These are phyloP conservation scores for Drosophila anomelani DNA, from an alignment of 2,888 invertebrate genomes.

Conservation along the genomic window DNA sequence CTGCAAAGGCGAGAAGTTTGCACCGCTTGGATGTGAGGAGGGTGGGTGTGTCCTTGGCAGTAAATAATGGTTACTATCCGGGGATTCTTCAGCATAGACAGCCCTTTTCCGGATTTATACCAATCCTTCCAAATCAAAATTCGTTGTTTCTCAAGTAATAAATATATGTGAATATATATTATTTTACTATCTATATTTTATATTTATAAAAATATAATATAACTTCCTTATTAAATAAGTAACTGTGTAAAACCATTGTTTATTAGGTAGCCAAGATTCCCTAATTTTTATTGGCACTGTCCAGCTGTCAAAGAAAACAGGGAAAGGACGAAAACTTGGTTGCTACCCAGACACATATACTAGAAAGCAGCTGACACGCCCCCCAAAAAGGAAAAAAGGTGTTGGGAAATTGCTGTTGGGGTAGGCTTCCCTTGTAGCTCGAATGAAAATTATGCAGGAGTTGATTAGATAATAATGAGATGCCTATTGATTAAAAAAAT, in stretches of 20 bases:
- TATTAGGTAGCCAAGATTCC: neutral
- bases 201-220: neutral
- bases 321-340: conserved; percentile 40
- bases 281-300: neutral
- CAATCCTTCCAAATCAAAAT: neutral
- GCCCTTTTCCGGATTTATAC: conserved; percentile 19
- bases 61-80: conserved; percentile 58
- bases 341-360: conserved; percentile 30
- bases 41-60: conserved; percentile 69
- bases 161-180: neutral
- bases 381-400: conserved; percentile 34
- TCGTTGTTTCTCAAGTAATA: no score
- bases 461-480: conserved; percentile 72
- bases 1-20: conserved; percentile 30
- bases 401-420: conserved; percentile 68
- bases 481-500: conserved; percentile 1
- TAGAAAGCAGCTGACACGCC: conserved; percentile 20
- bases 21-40: neutral
- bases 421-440: conserved; percentile 64
- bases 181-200: neutral
- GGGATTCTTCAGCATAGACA: conserved; percentile 61
- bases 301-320: conserved; percentile 32
- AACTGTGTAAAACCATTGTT: neutral
- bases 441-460: conserved; percentile 59
- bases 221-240: neutral